These are phyloP conservation scores for Daubentonia madagascariensis DNA, from an alignment of 2,113 vertebrate species.

Conservation along the genomic window DNA sequence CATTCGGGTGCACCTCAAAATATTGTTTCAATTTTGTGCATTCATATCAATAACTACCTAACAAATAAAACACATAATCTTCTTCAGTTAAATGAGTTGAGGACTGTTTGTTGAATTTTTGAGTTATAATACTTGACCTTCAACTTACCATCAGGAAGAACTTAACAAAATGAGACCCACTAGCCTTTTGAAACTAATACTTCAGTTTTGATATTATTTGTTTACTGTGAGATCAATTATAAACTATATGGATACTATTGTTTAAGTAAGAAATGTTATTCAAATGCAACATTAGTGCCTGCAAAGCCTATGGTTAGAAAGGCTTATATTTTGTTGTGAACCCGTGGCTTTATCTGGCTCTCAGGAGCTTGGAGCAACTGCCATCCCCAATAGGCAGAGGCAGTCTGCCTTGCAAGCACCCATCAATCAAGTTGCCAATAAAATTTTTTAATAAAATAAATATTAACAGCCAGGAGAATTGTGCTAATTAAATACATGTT, in stretches of 20 bases:
- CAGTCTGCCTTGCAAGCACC: neutral
- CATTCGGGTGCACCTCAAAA: neutral
- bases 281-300: neutral
- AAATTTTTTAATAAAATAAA: neutral
- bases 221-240: neutral
- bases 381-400: neutral
- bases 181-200: neutral
- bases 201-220: neutral
- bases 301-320: neutral
- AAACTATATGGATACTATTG: neutral
- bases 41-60: neutral
- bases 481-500: neutral
- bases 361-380: neutral
- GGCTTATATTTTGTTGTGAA: neutral
- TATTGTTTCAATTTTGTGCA: neutral
- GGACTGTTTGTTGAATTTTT: neutral
- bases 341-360: no score
- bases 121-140: neutral
- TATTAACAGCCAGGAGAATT: neutral
- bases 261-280: neutral
- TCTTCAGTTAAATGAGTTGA: neutral
- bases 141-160: neutral
- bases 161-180: neutral
- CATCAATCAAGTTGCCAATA: neutral
- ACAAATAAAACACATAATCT: neutral